A percentile compares a stretch with the other conserved stretches of the same genome.
These are phyloP conservation scores for Plagodis pulveraria DNA, from an alignment of 2,888 invertebrate genomes.

Conservation along the genomic window DNA sequence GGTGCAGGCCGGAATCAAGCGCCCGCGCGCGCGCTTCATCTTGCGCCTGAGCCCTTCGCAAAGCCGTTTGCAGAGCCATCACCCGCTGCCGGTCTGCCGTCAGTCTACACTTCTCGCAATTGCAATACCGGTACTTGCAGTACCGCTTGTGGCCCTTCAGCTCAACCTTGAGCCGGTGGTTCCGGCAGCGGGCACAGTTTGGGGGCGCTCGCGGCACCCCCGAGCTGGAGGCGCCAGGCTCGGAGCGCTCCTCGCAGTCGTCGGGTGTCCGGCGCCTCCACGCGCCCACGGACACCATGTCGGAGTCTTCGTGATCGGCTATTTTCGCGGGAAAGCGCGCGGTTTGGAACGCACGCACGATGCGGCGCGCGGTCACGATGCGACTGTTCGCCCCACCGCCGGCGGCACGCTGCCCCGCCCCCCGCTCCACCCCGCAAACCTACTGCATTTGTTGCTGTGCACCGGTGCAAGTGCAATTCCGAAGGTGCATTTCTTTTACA, in stretches of 20 bases:
- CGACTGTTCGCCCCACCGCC: constrained; percentile 68
- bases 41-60: constrained; percentile 93
- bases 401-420: constrained; percentile 55
- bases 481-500: constrained; percentile 1
- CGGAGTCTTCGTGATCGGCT: constrained; percentile 54
- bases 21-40: constrained; percentile 88
- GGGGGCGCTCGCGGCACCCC: constrained; percentile 92
- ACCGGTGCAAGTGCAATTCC: constrained; percentile 52
- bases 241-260: constrained; percentile 78
- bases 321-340: constrained; percentile 69
- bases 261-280: constrained; percentile 80
- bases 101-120: constrained; percentile 93
- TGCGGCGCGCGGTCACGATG: constrained; percentile 69
- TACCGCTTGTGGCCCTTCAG: constrained; percentile 97
- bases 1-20: constrained; percentile 68
- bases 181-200: constrained; percentile 96
- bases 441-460: constrained; percentile 78
- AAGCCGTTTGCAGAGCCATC: constrained; percentile 95
- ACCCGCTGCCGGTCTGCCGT: constrained; percentile 95
- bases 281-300: constrained; percentile 78
- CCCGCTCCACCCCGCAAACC: constrained; percentile 59
- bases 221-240: constrained; percentile 82
- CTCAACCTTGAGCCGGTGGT: constrained; percentile 94
- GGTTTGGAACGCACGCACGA: constrained; percentile 57
- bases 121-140: constrained; percentile 93